Evolutionary conservation across 2,888 invertebrate species (phyloP).

Genomic region (Cephus pulcher): DNA sequence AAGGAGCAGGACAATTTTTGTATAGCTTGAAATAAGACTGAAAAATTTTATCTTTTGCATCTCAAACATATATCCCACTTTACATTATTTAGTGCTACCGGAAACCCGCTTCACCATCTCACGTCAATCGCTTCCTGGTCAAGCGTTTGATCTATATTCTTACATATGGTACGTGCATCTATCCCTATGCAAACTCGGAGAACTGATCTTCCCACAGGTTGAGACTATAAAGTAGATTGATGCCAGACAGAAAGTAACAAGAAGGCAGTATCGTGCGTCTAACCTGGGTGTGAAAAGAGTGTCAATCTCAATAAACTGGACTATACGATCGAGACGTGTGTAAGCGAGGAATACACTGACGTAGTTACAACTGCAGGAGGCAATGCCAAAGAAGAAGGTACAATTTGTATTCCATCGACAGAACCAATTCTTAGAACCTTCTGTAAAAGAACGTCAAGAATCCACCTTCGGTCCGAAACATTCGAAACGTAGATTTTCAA

Average conservation of each 20-base stretch:
- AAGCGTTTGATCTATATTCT: neutral
- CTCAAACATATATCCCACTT: neutral
- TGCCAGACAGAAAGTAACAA: neutral
- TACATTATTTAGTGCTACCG: neutral
- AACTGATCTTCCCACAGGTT: neutral
- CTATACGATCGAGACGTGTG: conserved; percentile 17
- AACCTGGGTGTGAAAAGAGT: neutral
- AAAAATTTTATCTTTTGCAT: neutral
- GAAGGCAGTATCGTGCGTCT: neutral
- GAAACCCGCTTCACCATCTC: neutral
- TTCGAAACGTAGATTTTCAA: neutral
- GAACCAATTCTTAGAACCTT: conserved; percentile 33
- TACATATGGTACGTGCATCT: neutral
- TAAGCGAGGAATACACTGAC: conserved; percentile 11
- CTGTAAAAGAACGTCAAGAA: neutral
- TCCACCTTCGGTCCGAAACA: neutral
- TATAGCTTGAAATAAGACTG: neutral
- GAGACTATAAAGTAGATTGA: neutral
- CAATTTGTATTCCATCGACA: conserved; percentile 29
- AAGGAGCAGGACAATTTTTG: neutral
- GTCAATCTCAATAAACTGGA: conserved; percentile 42
- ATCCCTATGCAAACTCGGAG: neutral
- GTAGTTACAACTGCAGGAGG: conserved; percentile 13
- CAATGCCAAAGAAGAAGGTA: neutral
- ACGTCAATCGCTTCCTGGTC: neutral